phyloP scores from a whole-genome alignment of 2,113 vertebrate species.

The Triplophysa rosa region DNA sequence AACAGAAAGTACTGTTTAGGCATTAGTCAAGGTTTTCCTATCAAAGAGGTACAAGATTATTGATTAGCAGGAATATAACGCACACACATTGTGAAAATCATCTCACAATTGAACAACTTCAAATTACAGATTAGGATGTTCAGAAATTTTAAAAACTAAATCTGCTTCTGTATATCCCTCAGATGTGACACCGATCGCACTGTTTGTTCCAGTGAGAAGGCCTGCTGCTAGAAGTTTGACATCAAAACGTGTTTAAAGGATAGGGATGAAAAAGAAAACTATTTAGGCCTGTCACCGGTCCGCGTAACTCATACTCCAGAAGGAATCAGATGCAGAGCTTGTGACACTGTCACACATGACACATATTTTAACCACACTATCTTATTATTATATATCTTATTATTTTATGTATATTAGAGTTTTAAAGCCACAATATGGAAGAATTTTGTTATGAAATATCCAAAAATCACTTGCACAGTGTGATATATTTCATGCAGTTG shows the following conservation, averaged over 20 bases:
- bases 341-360: neutral
- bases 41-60: neutral
- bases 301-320: neutral
- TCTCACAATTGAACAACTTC: no score
- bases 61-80: no score
- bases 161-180: neutral
- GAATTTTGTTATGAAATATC: no score
- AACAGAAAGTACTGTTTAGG: neutral
- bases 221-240: slow-evolving; percentile 26
- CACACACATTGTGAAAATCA: no score
- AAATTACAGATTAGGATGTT: no score
- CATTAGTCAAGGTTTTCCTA: slow-evolving; percentile 17
- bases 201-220: neutral
- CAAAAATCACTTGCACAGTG: no score
- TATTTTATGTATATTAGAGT: no score
- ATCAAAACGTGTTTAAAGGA: slow-evolving; percentile 46
- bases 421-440: no score
- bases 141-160: neutral
- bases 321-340: slow-evolving; percentile 24
- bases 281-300: slow-evolving; percentile 30
- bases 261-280: neutral
- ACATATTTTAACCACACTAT: no score
- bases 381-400: no score
- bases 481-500: no score
- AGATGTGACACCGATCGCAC: neutral